Evolutionary conservation across 2,113 vertebrate species (phyloP).

Genomic region (Hypocryptadius cinnamomeus): DNA sequence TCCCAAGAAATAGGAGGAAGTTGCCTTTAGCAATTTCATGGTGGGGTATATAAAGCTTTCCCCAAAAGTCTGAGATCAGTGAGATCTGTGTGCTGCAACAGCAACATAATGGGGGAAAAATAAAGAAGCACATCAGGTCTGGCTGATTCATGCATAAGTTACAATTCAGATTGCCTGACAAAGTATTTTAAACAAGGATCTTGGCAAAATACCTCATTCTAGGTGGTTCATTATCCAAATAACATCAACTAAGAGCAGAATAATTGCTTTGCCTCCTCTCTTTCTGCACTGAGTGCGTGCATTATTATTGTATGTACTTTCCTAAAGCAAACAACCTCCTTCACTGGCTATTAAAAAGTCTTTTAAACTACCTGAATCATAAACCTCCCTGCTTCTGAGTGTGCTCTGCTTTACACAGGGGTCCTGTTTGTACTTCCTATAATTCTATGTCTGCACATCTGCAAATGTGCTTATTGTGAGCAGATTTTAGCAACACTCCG

Average conservation of each 20-base stretch:
- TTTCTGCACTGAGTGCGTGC: not conserved
- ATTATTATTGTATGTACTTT: not conserved
- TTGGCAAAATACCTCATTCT: not conserved
- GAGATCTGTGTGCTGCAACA: not conserved
- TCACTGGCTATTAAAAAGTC: not conserved
- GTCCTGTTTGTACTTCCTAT: not conserved
- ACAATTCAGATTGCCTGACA: not conserved
- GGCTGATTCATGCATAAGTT: not conserved
- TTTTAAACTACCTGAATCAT: not conserved
- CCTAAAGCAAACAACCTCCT: not conserved
- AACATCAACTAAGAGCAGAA: not conserved
- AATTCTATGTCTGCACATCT: not conserved
- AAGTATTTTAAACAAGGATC: not conserved
- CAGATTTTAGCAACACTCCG: not conserved
- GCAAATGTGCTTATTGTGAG: not conserved
- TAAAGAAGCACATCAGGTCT: not conserved
- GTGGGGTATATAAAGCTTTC: not conserved
- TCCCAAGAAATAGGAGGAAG: not conserved
- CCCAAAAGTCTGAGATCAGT: not conserved
- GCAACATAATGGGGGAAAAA: rapidly evolving
- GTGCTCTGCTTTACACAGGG: not conserved
- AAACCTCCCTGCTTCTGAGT: not conserved
- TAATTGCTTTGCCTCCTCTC: not conserved
- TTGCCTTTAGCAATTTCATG: not conserved
- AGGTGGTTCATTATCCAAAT: not conserved